Percentiles rank a stretch among this genome's conserved stretches.
Evolutionary conservation across 2,797 vertebrate genomes (phyloP).

Genomic region (Distichodus sexfasciatus): DNA sequence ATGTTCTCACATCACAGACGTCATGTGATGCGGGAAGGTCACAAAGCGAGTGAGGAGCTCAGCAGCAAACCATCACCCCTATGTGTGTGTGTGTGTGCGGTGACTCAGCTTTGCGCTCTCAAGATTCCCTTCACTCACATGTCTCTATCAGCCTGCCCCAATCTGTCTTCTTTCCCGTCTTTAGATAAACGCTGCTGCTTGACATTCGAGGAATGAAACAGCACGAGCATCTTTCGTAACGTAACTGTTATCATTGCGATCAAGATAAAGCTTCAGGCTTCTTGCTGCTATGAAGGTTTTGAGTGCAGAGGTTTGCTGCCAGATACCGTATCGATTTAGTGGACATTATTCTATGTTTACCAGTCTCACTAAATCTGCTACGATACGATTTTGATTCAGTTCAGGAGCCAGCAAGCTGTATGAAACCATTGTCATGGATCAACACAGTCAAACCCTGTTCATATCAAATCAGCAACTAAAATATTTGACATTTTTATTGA

Average conservation of each 20-base stretch:
- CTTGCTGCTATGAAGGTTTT: too few relatives aligned
- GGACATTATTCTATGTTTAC: too few relatives aligned
- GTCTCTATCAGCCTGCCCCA: background rate
- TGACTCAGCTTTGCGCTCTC: background rate
- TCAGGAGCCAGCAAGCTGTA: too few relatives aligned
- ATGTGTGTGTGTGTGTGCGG: background rate
- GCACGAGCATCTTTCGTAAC: background rate
- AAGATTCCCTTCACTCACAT: background rate
- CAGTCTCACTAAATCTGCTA: too few relatives aligned
- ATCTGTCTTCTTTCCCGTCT: background rate
- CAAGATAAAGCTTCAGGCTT: background rate
- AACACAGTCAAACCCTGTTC: too few relatives aligned
- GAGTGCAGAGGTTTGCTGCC: too few relatives aligned
- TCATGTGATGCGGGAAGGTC: background rate
- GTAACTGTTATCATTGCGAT: background rate
- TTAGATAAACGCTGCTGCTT: conserved; percentile 7
- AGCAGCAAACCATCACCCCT: background rate
- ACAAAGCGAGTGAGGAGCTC: background rate
- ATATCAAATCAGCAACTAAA: too few relatives aligned
- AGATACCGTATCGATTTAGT: too few relatives aligned
- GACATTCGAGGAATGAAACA: background rate
- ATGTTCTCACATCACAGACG: background rate
- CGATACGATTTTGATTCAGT: too few relatives aligned
- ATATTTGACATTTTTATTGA: too few relatives aligned
- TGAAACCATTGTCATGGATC: too few relatives aligned